phyloP scores from a whole-genome alignment of 2,797 vertebrate species.

The Vultur gryphus region DNA sequence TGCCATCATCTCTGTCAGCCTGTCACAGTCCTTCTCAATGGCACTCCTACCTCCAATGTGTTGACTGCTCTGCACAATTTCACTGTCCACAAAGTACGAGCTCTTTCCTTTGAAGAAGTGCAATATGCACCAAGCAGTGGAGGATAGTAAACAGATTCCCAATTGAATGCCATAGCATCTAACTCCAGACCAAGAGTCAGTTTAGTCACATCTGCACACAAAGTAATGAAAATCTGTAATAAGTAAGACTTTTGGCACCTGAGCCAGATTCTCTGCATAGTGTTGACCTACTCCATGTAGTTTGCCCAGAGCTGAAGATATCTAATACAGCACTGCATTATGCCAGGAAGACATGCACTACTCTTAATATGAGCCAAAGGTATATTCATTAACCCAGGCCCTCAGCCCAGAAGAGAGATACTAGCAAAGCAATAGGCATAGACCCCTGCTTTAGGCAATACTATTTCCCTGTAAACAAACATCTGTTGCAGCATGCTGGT shows the following conservation, averaged over 20 bases:
- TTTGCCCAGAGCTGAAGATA: background rate
- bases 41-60: rapidly evolving
- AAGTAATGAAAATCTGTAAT: background rate
- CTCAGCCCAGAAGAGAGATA: background rate
- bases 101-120: background rate
- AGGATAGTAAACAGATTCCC: background rate
- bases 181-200: background rate
- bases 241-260: background rate
- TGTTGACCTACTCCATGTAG: background rate
- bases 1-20: background rate
- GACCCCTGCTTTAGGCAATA: background rate
- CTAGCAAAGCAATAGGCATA: background rate
- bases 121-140: background rate
- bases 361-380: background rate
- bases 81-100: background rate
- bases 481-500: background rate
- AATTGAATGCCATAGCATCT: background rate
- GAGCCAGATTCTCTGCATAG: background rate
- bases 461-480: background rate
- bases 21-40: background rate
- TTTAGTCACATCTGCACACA: background rate
- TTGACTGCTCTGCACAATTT: background rate
- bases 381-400: background rate
- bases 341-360: background rate
- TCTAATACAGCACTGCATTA: background rate